Percentiles rank a stretch among this genome's conserved stretches.
Conservation (phyloP, 2,797 vertebrate genomes). For the Mionectes olivaceus region DNA sequence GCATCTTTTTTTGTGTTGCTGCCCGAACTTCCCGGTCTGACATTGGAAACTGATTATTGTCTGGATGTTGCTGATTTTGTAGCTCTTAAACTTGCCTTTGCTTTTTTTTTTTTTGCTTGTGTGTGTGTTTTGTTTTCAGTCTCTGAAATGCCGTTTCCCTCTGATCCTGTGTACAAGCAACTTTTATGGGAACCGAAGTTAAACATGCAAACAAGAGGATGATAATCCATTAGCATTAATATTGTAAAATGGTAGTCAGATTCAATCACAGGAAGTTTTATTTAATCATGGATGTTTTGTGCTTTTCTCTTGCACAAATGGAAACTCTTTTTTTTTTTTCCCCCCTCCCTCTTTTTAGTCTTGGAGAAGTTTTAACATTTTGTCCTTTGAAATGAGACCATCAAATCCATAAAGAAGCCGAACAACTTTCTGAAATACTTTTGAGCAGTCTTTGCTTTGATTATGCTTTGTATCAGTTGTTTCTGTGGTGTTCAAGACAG, state of each 20-base stretch:
- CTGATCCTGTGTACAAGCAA: slow-evolving; percentile 52
- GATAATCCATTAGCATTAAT: slow-evolving; percentile 79
- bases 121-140: slow-evolving; percentile 5
- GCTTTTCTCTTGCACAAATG: slow-evolving; percentile 50
- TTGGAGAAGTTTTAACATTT: neutral
- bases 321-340: neutral
- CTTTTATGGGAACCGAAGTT: slow-evolving; percentile 68
- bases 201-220: slow-evolving; percentile 70
- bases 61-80: slow-evolving; percentile 65
- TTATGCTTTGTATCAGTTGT: neutral
- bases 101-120: neutral
- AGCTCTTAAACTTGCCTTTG: slow-evolving; percentile 46
- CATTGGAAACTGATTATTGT: slow-evolving; percentile 71
- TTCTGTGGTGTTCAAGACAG: neutral
- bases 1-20: slow-evolving; percentile 72
- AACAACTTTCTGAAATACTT: neutral
- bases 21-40: slow-evolving; percentile 70
- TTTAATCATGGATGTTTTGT: slow-evolving; percentile 75
- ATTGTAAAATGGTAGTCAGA: slow-evolving; percentile 78
- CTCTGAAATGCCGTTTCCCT: slow-evolving; percentile 49
- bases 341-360: neutral
- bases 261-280: slow-evolving; percentile 75
- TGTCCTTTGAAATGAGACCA: slow-evolving; percentile 1
- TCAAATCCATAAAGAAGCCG: neutral
- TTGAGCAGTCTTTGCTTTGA: neutral